Base-by-base conservation (phyloP, 2,888 invertebrate species). In the Scaptomyza flava region DNA sequence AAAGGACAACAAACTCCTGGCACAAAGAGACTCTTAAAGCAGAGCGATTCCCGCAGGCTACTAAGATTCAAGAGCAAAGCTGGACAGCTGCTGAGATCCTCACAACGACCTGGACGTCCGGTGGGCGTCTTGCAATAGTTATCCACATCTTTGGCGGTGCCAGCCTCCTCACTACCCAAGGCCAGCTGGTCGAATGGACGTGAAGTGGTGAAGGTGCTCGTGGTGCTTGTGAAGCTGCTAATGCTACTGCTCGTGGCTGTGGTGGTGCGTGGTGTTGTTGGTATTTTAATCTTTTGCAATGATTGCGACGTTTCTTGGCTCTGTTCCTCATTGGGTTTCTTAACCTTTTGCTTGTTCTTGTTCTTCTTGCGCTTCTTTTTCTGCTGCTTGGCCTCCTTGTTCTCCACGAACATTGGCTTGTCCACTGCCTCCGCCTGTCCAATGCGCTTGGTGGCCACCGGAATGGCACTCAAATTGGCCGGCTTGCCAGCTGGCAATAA, bases 1-100 rank as follows among this genome's bases (percentile, higher is more conserved):
- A 91, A 79, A 0, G 98, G 98, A 91, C 98, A 98, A 89, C 98
- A 98, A 2, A 98, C 98, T 1, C 98, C 98, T 1, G 98, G 98
- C 2, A 97, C 96, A 87, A 98, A 97, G 2, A 98, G 93, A 71
- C 96, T 96, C 92, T 98, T 97, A 89, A 98, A 98, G 89, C 98
- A 98, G 9, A 98, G 93, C 0, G 97, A 97, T 87, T 97, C 96
- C 33, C 98, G 93, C 17, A 98, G 93, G 89, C 95, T 96, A 12
- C 95, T 94, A 53, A 98, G 93, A 91, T 98, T 96, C 23, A 98
- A 92, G 1, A 97, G 92, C 30, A 98, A 91, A 78, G 97, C 96
- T 0, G 98, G 97, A 87, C 98, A 98, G 85, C 96, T 96, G 84
- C 97, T 96, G 17, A 98, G 93, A 89, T 98, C 98, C 89, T 97